Conservation (phyloP, 1,140 invertebrate genomes). For the Acromyrmex charruanus region DNA sequence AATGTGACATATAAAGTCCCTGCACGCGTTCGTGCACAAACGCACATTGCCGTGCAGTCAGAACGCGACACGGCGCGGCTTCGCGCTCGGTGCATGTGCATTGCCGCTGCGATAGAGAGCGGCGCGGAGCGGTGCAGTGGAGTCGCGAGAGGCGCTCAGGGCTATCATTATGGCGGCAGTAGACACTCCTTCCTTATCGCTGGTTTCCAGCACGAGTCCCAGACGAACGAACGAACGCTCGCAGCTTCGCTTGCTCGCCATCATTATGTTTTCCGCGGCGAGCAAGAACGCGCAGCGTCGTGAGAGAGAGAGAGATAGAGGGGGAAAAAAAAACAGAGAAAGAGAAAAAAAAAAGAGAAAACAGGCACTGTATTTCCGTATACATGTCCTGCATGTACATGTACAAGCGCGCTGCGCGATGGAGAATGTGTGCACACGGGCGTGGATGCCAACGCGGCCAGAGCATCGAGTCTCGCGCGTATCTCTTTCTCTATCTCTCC, state of each 20-base stretch:
- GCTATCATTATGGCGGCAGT: constrained; percentile 85
- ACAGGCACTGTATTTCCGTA: constrained; percentile 47
- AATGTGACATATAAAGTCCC: constrained; percentile 61
- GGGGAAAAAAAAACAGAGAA: not conserved
- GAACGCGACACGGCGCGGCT: not conserved
- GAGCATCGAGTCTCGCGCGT: not conserved
- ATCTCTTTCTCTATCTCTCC: not conserved
- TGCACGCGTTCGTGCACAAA: constrained; percentile 59
- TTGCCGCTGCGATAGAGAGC: constrained; percentile 57
- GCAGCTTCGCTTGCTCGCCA: constrained; percentile 80
- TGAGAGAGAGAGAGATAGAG: not conserved
- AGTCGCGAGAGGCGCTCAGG: constrained; percentile 79
- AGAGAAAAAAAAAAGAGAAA: constrained; percentile 20
- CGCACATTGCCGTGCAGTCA: constrained; percentile 47
- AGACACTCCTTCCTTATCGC: constrained; percentile 86
- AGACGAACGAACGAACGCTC: constrained; percentile 69
- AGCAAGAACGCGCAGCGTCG: constrained; percentile 70
- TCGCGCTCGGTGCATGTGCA: constrained; percentile 70
- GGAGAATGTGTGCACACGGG: constrained; percentile 48
- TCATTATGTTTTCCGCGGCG: constrained; percentile 84
- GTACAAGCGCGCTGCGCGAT: constrained; percentile 23
- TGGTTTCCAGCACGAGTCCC: constrained; percentile 82
- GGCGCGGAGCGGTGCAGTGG: constrained; percentile 71
- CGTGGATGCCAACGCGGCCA: constrained; percentile 48
- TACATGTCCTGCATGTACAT: constrained; percentile 38